Evolutionary conservation across 1,140 invertebrate species (phyloP), one percentile per base, ranked within the genome.

Genomic region (Plodia interpunctella): DNA sequence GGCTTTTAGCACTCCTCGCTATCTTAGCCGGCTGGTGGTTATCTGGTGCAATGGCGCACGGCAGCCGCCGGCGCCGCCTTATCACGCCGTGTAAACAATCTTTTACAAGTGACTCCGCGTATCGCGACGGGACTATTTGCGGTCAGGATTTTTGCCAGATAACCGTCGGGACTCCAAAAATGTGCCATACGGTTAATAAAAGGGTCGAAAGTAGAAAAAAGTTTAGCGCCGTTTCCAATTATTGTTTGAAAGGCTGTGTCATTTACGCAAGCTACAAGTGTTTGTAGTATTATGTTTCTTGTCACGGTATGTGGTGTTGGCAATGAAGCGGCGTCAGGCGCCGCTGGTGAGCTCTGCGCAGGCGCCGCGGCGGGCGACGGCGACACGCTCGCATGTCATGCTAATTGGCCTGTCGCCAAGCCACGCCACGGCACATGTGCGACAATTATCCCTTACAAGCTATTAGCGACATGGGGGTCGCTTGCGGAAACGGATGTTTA

Each of bases 401-500:
- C 83, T 89, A 89, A 89, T 89, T 89, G 84, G 79, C 77, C 80
- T 83, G 84, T 87, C 82, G 83, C 87, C 83, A 82, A 65, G 62
- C 69, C 60, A 55, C 55, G 59, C 57, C 62, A 60, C 60, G 64
- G 67, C 83, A 88, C 83, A 87, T 89, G 86, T 87, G 84, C 76
- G 60, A 83, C 86, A 87, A 88, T 86, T 87, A 88, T 84, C 78
- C 82, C 77, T 78, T 83, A 87, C 76, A 76, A 75, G 72, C 83
- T 87, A 87, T 87, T 84, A 86, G 74, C 72, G 67, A 65, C 61
- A 65, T 60, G 55, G 66, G 67, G 61, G 65, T 68, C 84, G 78
- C 76, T 77, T 87, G 76, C 84, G 86, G 86, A 88, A 88, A 85
- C 86, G 86, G 86, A 88, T 87, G 84, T 88, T 86, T 81, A 81